These are phyloP conservation scores for Allophyes oxyacanthae DNA, from an alignment of 2,888 invertebrate species.

Conservation along the genomic window DNA sequence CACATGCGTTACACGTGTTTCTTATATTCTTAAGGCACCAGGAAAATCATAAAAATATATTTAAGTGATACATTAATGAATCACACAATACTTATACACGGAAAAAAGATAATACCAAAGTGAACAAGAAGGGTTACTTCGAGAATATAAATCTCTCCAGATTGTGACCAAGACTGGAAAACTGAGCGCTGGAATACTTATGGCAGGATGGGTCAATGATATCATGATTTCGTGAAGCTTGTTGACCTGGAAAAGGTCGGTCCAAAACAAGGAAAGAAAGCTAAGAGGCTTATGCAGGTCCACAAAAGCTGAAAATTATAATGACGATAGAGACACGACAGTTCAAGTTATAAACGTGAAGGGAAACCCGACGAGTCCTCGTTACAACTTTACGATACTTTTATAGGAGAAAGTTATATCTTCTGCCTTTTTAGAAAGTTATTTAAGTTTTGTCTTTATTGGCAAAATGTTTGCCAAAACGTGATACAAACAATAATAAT, in stretches of 20 bases:
- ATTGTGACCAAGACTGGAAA: too few species aligned
- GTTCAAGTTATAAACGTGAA: conserved; percentile 22
- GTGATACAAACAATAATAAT: conserved; percentile 39
- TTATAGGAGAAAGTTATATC: conserved; percentile 44
- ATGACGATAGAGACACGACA: too few species aligned
- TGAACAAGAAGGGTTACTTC: conserved; percentile 12
- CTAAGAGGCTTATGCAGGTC: too few species aligned
- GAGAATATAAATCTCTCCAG: not conserved
- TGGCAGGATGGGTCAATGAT: too few species aligned
- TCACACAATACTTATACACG: conserved; percentile 4
- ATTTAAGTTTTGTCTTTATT: conserved; percentile 28
- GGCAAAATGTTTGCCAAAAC: conserved; percentile 11
- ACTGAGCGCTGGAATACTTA: too few species aligned
- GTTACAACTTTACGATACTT: conserved; percentile 38
- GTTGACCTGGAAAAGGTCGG: too few species aligned
- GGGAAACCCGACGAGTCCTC: conserved; percentile 29
- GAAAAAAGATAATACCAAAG: conserved; percentile 17
- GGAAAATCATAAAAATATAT: conserved; percentile 14
- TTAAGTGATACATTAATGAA: conserved; percentile 12
- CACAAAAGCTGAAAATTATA: too few species aligned
- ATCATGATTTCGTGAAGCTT: too few species aligned
- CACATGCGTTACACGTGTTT: not conserved
- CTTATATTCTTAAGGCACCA: conserved; percentile 5
- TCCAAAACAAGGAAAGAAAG: too few species aligned
- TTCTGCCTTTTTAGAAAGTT: conserved; percentile 32